phyloP scores from a whole-genome alignment of 2,888 invertebrate species.

The Stenichneumon culpator region DNA sequence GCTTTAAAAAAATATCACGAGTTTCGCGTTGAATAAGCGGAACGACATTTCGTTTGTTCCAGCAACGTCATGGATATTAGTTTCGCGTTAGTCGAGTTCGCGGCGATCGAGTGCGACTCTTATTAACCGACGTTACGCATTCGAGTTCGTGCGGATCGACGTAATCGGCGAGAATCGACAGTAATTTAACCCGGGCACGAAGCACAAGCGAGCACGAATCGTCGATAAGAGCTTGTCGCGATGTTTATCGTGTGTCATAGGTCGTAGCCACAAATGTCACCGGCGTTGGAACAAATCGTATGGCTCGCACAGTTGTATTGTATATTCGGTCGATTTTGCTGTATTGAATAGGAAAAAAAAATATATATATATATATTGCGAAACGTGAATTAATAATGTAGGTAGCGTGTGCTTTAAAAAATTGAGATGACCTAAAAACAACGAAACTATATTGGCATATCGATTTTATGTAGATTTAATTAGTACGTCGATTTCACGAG shows the following conservation, averaged over 20 bases:
- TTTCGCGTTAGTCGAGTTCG: neutral
- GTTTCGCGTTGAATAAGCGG: neutral
- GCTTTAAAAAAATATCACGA: neutral
- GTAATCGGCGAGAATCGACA: conserved; percentile 10
- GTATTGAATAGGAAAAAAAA: too few species aligned
- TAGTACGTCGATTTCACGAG: neutral
- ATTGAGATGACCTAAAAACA: too few species aligned
- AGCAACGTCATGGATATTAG: neutral
- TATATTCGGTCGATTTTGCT: neutral
- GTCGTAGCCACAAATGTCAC: conserved; percentile 17
- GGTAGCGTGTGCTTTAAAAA: too few species aligned
- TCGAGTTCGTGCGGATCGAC: conserved; percentile 1
- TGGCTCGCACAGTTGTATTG: neutral
- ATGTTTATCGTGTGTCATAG: conserved; percentile 43
- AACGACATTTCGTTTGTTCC: conserved; percentile 7
- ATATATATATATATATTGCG: too few species aligned
- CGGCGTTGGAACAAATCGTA: neutral
- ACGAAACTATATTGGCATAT: too few species aligned
- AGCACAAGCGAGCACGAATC: conserved; percentile 27
- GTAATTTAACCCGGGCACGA: conserved; percentile 48
- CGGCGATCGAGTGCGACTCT: neutral
- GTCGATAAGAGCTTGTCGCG: conserved; percentile 42
- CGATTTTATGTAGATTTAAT: neutral
- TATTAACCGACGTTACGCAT: neutral
- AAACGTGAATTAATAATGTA: too few species aligned